Evolutionary conservation across 2,113 vertebrate species (phyloP).

Genomic region (Andinoacara biseriatus): DNA sequence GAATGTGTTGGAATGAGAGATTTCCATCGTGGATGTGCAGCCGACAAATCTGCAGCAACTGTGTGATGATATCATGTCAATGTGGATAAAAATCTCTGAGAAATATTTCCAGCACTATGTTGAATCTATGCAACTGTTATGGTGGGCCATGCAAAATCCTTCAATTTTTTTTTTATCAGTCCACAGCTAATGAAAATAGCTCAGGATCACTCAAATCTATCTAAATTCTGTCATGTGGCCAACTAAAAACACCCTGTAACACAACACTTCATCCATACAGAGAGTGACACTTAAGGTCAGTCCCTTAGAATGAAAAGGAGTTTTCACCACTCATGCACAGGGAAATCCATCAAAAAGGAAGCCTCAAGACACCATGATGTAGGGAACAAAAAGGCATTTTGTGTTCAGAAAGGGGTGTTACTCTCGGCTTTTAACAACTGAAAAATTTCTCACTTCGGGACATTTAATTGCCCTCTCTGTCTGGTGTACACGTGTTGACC

Average conservation of each 20-base stretch:
- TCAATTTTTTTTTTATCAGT: no score
- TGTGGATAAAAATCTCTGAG: not conserved
- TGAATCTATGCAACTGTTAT: not conserved
- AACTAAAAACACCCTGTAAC: not conserved
- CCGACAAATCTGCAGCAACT: no score
- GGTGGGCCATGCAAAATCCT: no score
- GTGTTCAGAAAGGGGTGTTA: slow-evolving; percentile 19
- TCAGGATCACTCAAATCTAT: not conserved
- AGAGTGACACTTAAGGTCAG: slow-evolving; percentile 2
- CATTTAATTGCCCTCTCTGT: slow-evolving; percentile 29
- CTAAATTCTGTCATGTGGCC: not conserved
- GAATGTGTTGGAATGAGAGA: no score
- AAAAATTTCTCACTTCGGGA: slow-evolving; percentile 18
- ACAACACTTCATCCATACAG: not conserved
- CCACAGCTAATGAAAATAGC: not conserved
- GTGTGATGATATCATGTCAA: not conserved
- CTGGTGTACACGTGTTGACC: slow-evolving; percentile 11
- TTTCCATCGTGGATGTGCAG: no score
- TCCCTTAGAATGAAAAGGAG: not conserved
- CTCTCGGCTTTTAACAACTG: slow-evolving; percentile 34
- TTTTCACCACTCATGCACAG: not conserved
- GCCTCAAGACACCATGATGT: slow-evolving; percentile 31
- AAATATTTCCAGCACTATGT: not conserved
- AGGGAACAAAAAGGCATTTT: slow-evolving; percentile 30
- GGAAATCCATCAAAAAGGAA: slow-evolving; percentile 36